phyloP scores from a whole-genome alignment of 2,113 vertebrate genomes.

The Equus quagga region DNA sequence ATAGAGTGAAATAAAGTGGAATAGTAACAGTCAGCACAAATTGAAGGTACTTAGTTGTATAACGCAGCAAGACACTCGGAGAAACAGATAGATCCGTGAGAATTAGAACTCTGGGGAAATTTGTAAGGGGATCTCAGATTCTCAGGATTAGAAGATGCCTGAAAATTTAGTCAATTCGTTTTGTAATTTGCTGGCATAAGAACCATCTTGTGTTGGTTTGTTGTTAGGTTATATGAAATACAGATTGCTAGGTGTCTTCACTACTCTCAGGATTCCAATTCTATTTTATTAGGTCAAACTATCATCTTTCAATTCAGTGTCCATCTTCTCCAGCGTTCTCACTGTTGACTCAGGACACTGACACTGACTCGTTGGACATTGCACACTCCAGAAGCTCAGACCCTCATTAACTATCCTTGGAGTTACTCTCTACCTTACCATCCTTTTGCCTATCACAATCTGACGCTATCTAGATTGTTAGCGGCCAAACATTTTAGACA shows the following conservation, averaged over 20 bases:
- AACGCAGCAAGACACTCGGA: background rate
- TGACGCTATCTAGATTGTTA: background rate
- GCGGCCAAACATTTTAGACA: background rate
- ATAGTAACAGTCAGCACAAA: background rate
- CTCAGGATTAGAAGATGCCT: background rate
- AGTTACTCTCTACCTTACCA: fast-evolving
- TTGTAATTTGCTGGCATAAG: background rate
- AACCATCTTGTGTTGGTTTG: background rate
- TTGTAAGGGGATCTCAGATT: background rate
- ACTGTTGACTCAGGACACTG: background rate
- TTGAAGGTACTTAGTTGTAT: background rate
- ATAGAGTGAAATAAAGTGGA: background rate
- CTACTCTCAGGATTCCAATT: background rate
- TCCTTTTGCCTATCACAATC: background rate
- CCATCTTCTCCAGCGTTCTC: background rate
- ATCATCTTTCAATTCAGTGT: background rate
- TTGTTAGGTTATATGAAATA: background rate
- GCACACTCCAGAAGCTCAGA: background rate
- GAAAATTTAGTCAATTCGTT: background rate
- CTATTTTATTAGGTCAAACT: background rate
- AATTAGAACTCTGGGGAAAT: background rate
- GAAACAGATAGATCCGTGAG: background rate
- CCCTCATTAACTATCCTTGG: background rate
- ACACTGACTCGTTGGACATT: background rate
- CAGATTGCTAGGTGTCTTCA: background rate